Evolutionary conservation across 2,888 invertebrate species (phyloP), one percentile per base, ranked within the genome.

Genomic region (Lingula anatina): DNA sequence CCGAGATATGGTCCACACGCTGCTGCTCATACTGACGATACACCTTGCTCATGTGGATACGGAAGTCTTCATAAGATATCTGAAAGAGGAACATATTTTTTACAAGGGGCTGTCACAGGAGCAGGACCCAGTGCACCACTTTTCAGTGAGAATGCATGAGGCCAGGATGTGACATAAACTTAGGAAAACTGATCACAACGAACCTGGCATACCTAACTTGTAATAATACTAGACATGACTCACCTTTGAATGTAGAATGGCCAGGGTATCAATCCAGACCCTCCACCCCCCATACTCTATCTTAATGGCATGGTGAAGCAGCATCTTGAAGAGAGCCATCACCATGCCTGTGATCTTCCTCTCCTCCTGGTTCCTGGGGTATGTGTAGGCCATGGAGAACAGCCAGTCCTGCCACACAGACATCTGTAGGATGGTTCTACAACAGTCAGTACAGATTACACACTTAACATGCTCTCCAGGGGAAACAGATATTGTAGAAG

Each of bases 251-350:
- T 99, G 99, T 1, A 99, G 93, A 68, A 99, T 99, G 39, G 99
- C 97, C 53, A 99, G 79, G 0, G 99, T 99, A 74, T 99, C 99
- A 4, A 99, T 97, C 99, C 99, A 99, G 20, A 99, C 99, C 53
- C 99, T 81, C 99, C 99, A 99, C 18, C 99, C 99, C 4, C 99
- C 99, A 71, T 95, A 99, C 78, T 99, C 99, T 69, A 92, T 92
- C 74, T 97, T 96, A 63, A 99, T 94, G 37, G 99, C 99, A 78
- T 99, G 99, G 76, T 99, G 97, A 40, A 99, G 80, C 53, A 99
- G 81, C 91, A 97, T 95, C 18, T 94, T 84, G 80, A 99, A 99
- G 61, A 99, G 80, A 0, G 94, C 90, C 79, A 96, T 97, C 36
- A 99, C 97, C 90, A 96, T 92, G 73, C 96, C 96, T 0, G 94